Conservation (phyloP, 1,140 invertebrate species). For the Drepana arcuata region DNA sequence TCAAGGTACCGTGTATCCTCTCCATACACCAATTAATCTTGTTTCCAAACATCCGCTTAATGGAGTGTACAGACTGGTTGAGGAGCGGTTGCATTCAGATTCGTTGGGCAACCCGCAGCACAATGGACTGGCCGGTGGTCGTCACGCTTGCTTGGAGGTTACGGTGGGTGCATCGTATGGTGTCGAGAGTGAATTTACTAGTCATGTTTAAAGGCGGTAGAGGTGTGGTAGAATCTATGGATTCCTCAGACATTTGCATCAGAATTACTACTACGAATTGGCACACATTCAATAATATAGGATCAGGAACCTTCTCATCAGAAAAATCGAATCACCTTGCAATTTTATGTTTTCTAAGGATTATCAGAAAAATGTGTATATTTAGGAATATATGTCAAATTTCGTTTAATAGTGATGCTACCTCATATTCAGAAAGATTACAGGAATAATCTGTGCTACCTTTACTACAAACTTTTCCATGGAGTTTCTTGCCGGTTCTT, state of each 20-base stretch:
- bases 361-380: background rate
- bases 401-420: too few relatives aligned
- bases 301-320: background rate
- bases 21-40: constrained; percentile 24
- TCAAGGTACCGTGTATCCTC: too few relatives aligned
- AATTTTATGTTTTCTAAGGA: background rate
- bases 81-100: constrained; percentile 32
- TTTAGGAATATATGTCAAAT: too few relatives aligned
- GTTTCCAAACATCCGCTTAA: constrained; percentile 31
- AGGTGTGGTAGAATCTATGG: background rate
- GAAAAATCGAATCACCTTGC: background rate
- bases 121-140: constrained; percentile 19
- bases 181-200: constrained; percentile 15
- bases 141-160: constrained; percentile 24
- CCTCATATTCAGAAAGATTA: too few relatives aligned
- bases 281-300: background rate
- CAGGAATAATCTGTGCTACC: too few relatives aligned
- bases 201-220: background rate
- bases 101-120: constrained; percentile 28
- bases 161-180: constrained; percentile 32
- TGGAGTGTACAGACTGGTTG: constrained; percentile 33
- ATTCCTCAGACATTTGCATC: background rate
- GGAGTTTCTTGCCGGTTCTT: too few relatives aligned
- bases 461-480: too few relatives aligned
- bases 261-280: background rate